These are phyloP conservation scores for Acleris emargana DNA, from an alignment of 2,888 invertebrate species.

Conservation along the genomic window DNA sequence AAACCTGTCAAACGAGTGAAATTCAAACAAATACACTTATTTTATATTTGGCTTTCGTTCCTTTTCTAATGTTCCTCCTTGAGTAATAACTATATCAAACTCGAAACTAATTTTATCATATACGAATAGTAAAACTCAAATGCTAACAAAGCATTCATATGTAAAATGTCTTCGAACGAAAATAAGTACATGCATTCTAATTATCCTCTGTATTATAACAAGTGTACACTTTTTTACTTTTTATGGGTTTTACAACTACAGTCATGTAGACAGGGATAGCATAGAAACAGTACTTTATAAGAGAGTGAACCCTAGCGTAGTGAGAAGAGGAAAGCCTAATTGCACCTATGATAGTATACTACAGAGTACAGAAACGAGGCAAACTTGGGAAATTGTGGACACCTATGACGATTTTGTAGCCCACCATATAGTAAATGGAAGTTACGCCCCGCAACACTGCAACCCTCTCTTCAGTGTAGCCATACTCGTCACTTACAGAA, in stretches of 20 bases:
- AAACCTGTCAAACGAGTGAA: too few species aligned
- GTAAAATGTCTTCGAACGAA: slow-evolving; percentile 54
- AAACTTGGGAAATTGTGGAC: slow-evolving; percentile 52
- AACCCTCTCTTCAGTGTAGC: slow-evolving; percentile 86
- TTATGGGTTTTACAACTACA: slow-evolving; percentile 59
- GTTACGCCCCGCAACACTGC: slow-evolving; percentile 62
- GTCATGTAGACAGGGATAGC: slow-evolving; percentile 51
- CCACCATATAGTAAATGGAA: slow-evolving; percentile 47
- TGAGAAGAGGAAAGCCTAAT: slow-evolving; percentile 47
- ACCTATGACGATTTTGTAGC: slow-evolving; percentile 50
- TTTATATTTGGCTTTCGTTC: too few species aligned
- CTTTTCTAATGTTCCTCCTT: too few species aligned
- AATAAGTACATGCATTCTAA: slow-evolving; percentile 49
- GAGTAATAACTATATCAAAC: too few species aligned
- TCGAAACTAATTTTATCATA: background rate
- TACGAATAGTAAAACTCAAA: slow-evolving; percentile 41
- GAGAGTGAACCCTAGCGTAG: slow-evolving; percentile 48
- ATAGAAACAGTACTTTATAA: slow-evolving; percentile 53
- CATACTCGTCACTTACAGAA: slow-evolving; percentile 91
- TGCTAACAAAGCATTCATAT: slow-evolving; percentile 56
- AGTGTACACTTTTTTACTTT: slow-evolving; percentile 51
- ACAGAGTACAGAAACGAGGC: slow-evolving; percentile 47
- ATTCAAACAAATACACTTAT: too few species aligned
- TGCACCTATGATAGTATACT: slow-evolving; percentile 66
- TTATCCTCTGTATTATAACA: slow-evolving; percentile 50